Percentiles rank a stretch among this genome's conserved stretches.
These are phyloP conservation scores for Cephalotes varians DNA, from an alignment of 2,888 invertebrate genomes.

Conservation along the genomic window DNA sequence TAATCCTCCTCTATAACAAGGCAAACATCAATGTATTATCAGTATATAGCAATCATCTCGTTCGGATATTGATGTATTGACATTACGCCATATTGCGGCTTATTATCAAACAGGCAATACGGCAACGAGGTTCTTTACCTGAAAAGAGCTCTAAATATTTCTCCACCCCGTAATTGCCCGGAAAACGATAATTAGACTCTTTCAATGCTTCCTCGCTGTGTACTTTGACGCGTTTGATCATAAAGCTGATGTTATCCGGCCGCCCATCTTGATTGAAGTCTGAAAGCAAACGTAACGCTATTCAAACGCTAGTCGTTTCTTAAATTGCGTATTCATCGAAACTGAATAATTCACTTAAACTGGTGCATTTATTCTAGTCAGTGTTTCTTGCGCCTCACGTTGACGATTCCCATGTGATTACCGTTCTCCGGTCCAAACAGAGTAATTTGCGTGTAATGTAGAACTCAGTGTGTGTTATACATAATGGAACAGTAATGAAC, in stretches of 20 bases:
- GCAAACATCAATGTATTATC: conserved; percentile 27
- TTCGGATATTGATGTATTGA: conserved; percentile 1
- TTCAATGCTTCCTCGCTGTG: conserved; percentile 94
- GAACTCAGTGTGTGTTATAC: conserved; percentile 17
- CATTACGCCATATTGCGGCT: background rate
- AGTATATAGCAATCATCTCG: conserved; percentile 5
- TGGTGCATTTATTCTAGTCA: conserved; percentile 21
- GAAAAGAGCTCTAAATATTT: conserved; percentile 99
- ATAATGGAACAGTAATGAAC: conserved; percentile 31
- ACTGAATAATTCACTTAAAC: conserved; percentile 21
- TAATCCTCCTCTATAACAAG: conserved; percentile 95
- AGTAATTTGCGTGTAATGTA: conserved; percentile 27
- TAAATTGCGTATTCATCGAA: conserved; percentile 12
- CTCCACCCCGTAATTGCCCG: conserved; percentile 98
- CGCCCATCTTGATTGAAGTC: conserved; percentile 95
- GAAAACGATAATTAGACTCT: conserved; percentile 95
- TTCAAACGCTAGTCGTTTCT: background rate
- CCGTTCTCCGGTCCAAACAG: conserved; percentile 6
- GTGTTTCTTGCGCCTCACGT: conserved; percentile 11
- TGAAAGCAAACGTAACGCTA: conserved; percentile 50
- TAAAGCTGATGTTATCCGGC: conserved; percentile 97
- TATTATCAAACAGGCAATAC: background rate
- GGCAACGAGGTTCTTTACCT: conserved; percentile 87
- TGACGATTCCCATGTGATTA: conserved; percentile 32
- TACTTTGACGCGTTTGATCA: conserved; percentile 98